Evolutionary conservation across 2,888 invertebrate species (phyloP), one percentile per base, ranked within the genome.

Genomic region (Orthonevra nobilis): DNA sequence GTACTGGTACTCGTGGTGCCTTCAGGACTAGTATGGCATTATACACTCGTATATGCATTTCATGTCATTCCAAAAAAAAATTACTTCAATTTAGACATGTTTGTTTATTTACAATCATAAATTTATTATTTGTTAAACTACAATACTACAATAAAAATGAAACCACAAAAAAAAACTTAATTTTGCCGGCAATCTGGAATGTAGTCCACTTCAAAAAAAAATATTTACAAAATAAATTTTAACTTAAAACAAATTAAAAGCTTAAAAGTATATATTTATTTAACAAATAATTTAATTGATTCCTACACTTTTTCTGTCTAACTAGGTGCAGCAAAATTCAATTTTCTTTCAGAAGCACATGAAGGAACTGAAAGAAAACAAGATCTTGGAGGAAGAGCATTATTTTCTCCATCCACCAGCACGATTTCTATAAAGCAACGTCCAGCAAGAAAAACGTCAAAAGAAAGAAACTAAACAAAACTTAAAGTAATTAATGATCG

Each of bases 401-500:
- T 12, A 12, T 28, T 19, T 38, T 10, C 28, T 52, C 44, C 66
- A 32, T 46, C 26, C 52, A 52, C 32, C 42, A 50, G 48, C 20
- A 56, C 30, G 15, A 20, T 40, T 30, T 48, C 44, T 64, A n/a
- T 15, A 7, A 23, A 38, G 30, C 15, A 17, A 32, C 6, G 44
- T 15, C 7, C 23, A 3, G 9, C 36, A 14, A 36, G 12, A 50
- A 20, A 15, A 17, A 32, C 3, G 4, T 15, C 10, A 2, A 36
- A 12, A 28, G 9, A 20, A 42, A 40, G 38, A 54, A 42, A 46
- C 17, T 12, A n/a, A n/a, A 6, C 15, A 36, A 56, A 36, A 68
- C 34, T 46, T 40, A 68, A 54, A 42, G 42, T 72, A 77, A 77
- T 77, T 77, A 72, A 64, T 54, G 40, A 60, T 66, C 19, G 52